Conservation (phyloP, 2,797 vertebrate species). For the Trichosurus vulpecula region DNA sequence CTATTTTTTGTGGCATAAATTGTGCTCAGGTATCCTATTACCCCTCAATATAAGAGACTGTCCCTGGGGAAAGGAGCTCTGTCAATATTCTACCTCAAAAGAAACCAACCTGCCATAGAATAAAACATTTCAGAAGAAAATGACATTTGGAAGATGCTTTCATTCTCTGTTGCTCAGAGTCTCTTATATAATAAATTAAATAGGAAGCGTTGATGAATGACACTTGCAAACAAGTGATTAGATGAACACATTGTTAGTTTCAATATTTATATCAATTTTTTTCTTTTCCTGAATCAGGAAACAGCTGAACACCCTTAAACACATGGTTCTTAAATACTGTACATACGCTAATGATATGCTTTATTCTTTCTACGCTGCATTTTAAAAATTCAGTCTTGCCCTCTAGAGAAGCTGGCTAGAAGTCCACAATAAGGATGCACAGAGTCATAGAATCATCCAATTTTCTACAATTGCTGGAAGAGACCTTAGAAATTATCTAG, state of each 20-base stretch:
- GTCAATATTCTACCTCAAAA: constrained; percentile 56
- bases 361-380: constrained; percentile 45
- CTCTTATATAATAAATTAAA: constrained; percentile 59
- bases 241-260: constrained; percentile 51
- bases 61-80: constrained; percentile 62
- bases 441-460: background rate
- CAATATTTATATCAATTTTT: constrained; percentile 13
- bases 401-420: constrained; percentile 37
- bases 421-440: background rate
- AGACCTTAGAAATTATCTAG: background rate
- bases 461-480: background rate
- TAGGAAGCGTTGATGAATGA: constrained; percentile 61
- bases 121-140: constrained; percentile 64
- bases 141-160: constrained; percentile 63
- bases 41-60: constrained; percentile 56
- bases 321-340: constrained; percentile 30
- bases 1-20: constrained; percentile 20
- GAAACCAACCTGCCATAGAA: constrained; percentile 51
- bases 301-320: constrained; percentile 4
- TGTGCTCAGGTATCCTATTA: constrained; percentile 11
- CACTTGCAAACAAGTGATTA: constrained; percentile 56
- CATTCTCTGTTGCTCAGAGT: constrained; percentile 54
- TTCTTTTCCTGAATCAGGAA: constrained; percentile 34
- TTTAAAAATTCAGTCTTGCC: constrained; percentile 41
- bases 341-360: constrained; percentile 44